Conservation (phyloP, 2,888 invertebrate species). For the Pharmacophagus antenor region DNA sequence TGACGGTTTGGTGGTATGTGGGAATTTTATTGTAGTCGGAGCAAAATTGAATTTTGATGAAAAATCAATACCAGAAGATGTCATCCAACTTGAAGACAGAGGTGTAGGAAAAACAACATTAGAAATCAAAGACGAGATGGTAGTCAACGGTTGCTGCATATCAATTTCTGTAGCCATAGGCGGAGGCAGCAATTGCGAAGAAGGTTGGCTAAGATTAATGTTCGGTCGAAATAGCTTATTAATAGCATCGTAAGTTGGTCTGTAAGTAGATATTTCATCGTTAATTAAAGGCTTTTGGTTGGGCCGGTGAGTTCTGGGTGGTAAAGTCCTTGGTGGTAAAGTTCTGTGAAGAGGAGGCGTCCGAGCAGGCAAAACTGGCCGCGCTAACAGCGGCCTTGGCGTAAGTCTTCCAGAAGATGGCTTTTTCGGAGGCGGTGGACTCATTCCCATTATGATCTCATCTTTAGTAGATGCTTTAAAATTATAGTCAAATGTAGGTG, state of each 20-base stretch:
- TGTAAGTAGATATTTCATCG: constrained; percentile 71
- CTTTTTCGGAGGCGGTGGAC: constrained; percentile 72
- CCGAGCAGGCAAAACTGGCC: constrained; percentile 56
- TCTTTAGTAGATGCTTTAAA: constrained; percentile 69
- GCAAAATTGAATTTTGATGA: constrained; percentile 67
- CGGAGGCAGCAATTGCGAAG: constrained; percentile 65
- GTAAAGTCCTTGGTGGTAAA: constrained; percentile 59
- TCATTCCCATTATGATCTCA: constrained; percentile 80
- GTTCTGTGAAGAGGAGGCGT: constrained; percentile 62
- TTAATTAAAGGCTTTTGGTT: constrained; percentile 56
- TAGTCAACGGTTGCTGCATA: constrained; percentile 44
- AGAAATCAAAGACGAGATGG: constrained; percentile 41
- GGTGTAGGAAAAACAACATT: constrained; percentile 69
- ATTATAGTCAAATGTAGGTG: constrained; percentile 66
- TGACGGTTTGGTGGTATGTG: constrained; percentile 47
- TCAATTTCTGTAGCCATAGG: constrained; percentile 50
- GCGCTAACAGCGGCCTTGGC: constrained; percentile 50
- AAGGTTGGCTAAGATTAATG: constrained; percentile 62
- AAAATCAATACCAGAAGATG: constrained; percentile 68
- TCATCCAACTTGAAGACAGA: constrained; percentile 70
- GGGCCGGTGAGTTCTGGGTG: constrained; percentile 58
- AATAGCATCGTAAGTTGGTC: constrained; percentile 62
- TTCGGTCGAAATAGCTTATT: constrained; percentile 65
- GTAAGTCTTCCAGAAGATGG: constrained; percentile 53
- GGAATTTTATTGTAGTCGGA: constrained; percentile 60